phyloP scores from a whole-genome alignment of 2,888 invertebrate species.

The Pyrocoelia pectoralis region DNA sequence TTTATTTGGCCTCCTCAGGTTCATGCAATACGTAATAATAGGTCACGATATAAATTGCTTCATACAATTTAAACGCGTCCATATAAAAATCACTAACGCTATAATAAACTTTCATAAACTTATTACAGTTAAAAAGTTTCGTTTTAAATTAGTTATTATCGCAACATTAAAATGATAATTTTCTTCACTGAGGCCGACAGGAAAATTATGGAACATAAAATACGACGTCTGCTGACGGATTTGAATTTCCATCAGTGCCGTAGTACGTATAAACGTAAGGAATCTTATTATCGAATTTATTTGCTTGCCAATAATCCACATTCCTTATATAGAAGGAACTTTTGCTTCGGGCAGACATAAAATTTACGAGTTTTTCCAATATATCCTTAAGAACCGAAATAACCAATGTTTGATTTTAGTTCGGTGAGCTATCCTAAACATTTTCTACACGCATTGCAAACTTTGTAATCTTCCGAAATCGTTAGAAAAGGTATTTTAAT shows the following conservation, averaged over 20 bases:
- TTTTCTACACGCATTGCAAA: slow-evolving; percentile 25
- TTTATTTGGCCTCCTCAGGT: too few relatives aligned
- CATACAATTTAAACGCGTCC: too few relatives aligned
- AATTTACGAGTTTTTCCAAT: slow-evolving; percentile 34
- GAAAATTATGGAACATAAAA: slow-evolving; percentile 25
- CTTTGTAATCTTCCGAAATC: slow-evolving; percentile 10
- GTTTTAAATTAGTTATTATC: too few relatives aligned
- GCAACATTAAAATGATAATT: slow-evolving; percentile 24
- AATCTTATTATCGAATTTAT: slow-evolving; percentile 36
- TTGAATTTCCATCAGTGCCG: slow-evolving; percentile 32
- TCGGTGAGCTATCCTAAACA: slow-evolving; percentile 18
- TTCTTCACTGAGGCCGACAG: slow-evolving; percentile 7
- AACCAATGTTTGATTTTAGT: slow-evolving; percentile 29
- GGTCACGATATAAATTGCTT: too few relatives aligned
- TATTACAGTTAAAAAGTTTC: too few relatives aligned
- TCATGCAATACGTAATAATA: too few relatives aligned
- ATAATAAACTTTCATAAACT: too few relatives aligned
- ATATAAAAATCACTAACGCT: too few relatives aligned
- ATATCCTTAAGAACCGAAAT: slow-evolving; percentile 28
- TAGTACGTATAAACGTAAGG: slow-evolving; percentile 28
- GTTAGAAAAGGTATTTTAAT: too few relatives aligned
- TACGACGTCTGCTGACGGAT: slow-evolving; percentile 24
- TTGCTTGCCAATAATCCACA: slow-evolving; percentile 35
- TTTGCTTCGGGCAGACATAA: slow-evolving; percentile 32
- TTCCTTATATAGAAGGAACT: slow-evolving; percentile 30